Conservation (phyloP, 2,797 vertebrate species). For the Sus cebifrons region DNA sequence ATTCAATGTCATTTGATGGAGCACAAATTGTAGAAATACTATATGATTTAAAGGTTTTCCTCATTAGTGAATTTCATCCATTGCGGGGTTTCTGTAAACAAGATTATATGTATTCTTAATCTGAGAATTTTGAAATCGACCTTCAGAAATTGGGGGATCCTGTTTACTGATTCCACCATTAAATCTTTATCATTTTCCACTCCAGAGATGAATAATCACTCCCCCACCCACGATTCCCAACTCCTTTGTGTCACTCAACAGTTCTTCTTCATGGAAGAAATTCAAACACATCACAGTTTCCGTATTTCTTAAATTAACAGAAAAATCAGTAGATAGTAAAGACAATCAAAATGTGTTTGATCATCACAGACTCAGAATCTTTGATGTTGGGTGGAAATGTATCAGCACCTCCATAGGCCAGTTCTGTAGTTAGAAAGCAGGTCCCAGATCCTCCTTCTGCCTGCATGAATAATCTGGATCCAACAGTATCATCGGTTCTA, state of each 20-base stretch:
- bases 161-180: neutral
- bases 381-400: neutral
- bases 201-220: neutral
- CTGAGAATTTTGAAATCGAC: constrained; percentile 15
- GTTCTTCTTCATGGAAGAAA: neutral
- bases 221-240: neutral
- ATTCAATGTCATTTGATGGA: neutral
- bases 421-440: neutral
- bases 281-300: constrained; percentile 38
- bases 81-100: neutral
- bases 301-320: neutral
- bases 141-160: neutral
- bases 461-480: neutral
- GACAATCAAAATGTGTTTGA: neutral
- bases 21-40: neutral
- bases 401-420: neutral
- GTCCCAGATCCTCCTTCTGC: neutral
- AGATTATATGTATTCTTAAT: neutral
- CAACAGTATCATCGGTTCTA: neutral
- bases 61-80: neutral
- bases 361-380: neutral
- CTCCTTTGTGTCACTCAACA: neutral
- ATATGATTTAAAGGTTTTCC: neutral
- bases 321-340: neutral
- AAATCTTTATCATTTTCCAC: constrained; percentile 4